Evolutionary conservation across 2,888 invertebrate species (phyloP).

Genomic region (Protonemura montana): DNA sequence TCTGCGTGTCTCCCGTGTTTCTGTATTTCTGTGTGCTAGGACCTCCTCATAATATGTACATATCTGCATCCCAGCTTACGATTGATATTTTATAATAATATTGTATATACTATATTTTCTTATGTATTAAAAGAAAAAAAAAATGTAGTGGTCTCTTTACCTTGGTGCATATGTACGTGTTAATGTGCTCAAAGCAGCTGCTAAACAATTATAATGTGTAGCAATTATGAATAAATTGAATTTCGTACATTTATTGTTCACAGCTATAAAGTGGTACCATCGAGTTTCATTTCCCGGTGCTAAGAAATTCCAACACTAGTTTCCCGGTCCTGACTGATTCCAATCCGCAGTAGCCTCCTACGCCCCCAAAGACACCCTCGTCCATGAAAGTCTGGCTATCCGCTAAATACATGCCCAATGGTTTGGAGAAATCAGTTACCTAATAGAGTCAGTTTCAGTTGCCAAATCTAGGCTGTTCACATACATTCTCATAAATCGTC

Average conservation of each 20-base stretch:
- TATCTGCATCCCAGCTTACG: constrained; percentile 45
- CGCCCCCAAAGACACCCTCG: too few species aligned
- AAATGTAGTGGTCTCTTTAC: constrained; percentile 4
- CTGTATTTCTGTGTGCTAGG: neutral
- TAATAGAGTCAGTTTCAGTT: neutral
- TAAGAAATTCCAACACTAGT: neutral
- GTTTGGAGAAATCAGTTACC: neutral
- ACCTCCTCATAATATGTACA: constrained; percentile 45
- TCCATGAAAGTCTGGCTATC: neutral
- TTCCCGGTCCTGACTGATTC: neutral
- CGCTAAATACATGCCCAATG: neutral
- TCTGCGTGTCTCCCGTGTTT: neutral
- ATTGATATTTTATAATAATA: constrained; percentile 49
- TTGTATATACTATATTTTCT: constrained; percentile 50
- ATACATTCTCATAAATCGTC: too few species aligned
- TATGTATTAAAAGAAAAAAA: constrained; percentile 47
- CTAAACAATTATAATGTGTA: neutral
- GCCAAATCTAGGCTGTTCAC: neutral
- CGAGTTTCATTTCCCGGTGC: neutral
- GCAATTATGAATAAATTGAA: constrained; percentile 7
- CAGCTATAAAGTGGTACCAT: neutral
- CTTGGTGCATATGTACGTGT: constrained; percentile 24
- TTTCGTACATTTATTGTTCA: constrained; percentile 12
- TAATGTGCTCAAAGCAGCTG: neutral
- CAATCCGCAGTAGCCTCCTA: neutral